Conservation (phyloP, 1,140 invertebrate species). For the Drosophila arawakana region DNA sequence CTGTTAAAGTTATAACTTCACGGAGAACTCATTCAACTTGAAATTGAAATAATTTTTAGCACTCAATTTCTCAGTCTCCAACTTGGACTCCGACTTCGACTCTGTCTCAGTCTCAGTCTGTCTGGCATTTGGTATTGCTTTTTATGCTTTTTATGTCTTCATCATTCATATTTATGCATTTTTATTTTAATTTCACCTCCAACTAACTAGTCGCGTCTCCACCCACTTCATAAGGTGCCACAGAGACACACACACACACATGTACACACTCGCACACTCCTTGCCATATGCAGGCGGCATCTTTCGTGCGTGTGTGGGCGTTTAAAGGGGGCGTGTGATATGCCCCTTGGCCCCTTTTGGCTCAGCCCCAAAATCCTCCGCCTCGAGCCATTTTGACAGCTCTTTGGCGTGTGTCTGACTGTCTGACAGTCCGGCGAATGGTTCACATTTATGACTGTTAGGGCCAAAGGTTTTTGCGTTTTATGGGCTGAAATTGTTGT, state of each 20-base stretch:
- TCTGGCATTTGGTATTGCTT: conserved; percentile 28
- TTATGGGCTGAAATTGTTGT: conserved; percentile 53
- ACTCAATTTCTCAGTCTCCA: neutral
- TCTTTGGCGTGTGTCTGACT: conserved; percentile 39
- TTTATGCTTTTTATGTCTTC: conserved; percentile 66
- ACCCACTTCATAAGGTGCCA: conserved; percentile 28
- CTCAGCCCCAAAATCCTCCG: neutral
- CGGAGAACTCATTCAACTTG: conserved; percentile 53
- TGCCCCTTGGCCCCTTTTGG: conserved; percentile 6
- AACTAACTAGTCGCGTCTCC: conserved; percentile 52
- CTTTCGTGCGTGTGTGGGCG: conserved; percentile 35
- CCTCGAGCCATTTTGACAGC: conserved; percentile 64
- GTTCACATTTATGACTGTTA: conserved; percentile 67
- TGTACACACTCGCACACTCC: neutral
- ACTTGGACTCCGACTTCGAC: neutral
- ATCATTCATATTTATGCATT: conserved; percentile 71
- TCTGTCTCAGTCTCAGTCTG: neutral
- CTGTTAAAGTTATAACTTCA: conserved; percentile 63
- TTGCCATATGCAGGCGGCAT: conserved; percentile 15
- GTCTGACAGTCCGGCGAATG: conserved; percentile 46
- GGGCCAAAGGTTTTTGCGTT: conserved; percentile 68
- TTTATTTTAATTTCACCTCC: conserved; percentile 69
- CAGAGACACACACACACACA: neutral
- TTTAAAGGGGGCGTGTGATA: conserved; percentile 20
- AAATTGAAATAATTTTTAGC: conserved; percentile 62